Evolutionary conservation across 1,140 invertebrate species (phyloP).

Genomic region (Archivesica marissinica): DNA sequence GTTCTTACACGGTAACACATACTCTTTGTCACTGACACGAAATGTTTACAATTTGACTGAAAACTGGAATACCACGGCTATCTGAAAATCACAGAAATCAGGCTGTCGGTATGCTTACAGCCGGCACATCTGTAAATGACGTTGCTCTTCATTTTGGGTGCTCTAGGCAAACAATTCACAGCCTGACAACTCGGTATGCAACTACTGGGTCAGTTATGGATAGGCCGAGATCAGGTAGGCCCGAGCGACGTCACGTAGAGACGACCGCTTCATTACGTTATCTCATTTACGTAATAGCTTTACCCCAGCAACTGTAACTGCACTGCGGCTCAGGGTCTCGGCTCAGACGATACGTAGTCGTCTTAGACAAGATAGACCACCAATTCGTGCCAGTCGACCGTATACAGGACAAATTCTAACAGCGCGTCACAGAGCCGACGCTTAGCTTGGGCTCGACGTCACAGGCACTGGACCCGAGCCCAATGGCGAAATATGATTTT

Average conservation of each 20-base stretch:
- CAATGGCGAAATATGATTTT: too few species aligned
- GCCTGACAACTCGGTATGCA: conserved; percentile 19
- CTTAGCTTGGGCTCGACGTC: too few species aligned
- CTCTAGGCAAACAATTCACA: conserved; percentile 9
- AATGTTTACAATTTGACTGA: background rate
- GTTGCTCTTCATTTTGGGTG: conserved; percentile 28
- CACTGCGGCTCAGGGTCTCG: background rate
- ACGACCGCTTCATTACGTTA: conserved; percentile 23
- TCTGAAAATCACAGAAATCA: background rate
- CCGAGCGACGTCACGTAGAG: conserved; percentile 1
- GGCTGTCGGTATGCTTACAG: conserved; percentile 20
- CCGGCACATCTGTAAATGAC: conserved; percentile 34
- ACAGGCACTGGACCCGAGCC: too few species aligned
- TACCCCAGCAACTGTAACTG: background rate
- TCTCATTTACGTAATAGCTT: conserved; percentile 6
- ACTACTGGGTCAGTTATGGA: conserved; percentile 7
- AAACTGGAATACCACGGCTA: background rate
- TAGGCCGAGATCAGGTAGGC: conserved; percentile 5
- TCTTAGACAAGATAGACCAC: conserved; percentile 22
- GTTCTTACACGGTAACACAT: conserved; percentile 11
- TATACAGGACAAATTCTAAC: conserved; percentile 21
- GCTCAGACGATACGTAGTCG: conserved; percentile 15
- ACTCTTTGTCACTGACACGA: conserved; percentile 20
- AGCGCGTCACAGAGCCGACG: background rate
- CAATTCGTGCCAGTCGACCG: background rate